Percentiles rank a stretch among this genome's conserved stretches.
Evolutionary conservation across 2,113 vertebrate species (phyloP).

Genomic region (Myrmecophaga tridactyla): DNA sequence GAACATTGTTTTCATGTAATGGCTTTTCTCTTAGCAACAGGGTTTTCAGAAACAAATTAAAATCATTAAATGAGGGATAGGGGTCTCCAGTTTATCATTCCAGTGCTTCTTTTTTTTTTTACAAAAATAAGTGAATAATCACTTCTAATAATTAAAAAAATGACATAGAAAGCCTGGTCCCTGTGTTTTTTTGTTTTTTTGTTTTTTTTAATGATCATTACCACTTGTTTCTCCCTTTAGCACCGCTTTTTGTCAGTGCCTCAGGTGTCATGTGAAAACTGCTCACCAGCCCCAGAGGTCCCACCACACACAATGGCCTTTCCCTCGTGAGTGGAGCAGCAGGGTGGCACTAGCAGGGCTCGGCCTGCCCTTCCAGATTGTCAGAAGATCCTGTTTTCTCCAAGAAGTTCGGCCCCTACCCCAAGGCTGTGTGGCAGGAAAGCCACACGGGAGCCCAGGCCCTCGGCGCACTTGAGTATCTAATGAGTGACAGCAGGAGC

Average conservation of each 20-base stretch:
- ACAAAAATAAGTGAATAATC: neutral
- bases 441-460: neutral
- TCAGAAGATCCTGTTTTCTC: neutral
- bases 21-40: slow-evolving; percentile 38
- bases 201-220: neutral
- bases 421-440: slow-evolving; percentile 3
- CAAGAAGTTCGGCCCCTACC: neutral
- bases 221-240: neutral
- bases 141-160: slow-evolving; percentile 39
- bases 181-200: neutral
- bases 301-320: neutral
- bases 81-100: neutral
- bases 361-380: neutral
- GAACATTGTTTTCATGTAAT: slow-evolving; percentile 36
- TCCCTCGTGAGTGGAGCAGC: neutral
- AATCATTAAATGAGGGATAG: neutral
- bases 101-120: neutral
- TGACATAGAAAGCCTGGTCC: neutral
- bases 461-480: neutral
- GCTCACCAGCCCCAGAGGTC: neutral
- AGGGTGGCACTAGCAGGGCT: neutral
- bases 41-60: slow-evolving; percentile 41
- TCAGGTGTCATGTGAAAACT: neutral
- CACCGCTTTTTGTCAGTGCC: neutral
- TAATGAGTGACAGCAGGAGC: slow-evolving; percentile 32